Evolutionary conservation across 2,797 vertebrate species (phyloP).

Genomic region (Decapterus maruadsi): DNA sequence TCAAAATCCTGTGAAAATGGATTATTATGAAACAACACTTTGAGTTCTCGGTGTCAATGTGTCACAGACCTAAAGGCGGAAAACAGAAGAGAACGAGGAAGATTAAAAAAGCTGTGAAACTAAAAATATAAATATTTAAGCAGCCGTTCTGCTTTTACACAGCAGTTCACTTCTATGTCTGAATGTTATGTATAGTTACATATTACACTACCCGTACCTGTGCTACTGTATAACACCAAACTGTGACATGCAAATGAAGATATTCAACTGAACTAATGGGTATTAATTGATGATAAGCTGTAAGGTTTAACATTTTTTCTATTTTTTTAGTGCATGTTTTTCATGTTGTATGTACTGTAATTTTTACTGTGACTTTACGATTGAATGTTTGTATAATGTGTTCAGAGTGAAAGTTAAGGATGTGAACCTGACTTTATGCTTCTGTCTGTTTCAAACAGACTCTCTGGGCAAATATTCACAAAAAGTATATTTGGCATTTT

Average conservation of each 20-base stretch:
- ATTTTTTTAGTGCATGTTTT: not conserved
- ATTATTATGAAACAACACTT: not conserved
- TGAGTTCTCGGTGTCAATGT: not conserved
- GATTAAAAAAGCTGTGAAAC: conserved; percentile 21
- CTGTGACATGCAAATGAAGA: not conserved
- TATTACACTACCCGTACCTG: not conserved
- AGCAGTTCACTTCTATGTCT: not conserved
- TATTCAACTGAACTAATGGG: not conserved
- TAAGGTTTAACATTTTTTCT: not conserved
- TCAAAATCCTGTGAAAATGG: conserved; percentile 6
- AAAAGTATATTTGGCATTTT: not conserved
- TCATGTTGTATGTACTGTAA: not conserved
- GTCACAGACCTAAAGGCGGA: not conserved
- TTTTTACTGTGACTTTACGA: not conserved
- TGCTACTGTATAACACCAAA: not conserved
- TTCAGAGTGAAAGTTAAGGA: not conserved
- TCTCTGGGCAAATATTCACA: rapidly evolving
- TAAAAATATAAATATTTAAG: too few relatives aligned
- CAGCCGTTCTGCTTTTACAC: not conserved
- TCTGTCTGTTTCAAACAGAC: conserved; percentile 1
- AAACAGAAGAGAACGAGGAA: not conserved
- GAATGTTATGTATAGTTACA: not conserved
- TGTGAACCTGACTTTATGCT: not conserved
- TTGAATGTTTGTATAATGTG: not conserved
- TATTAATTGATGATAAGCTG: not conserved